Evolutionary conservation across 1,140 invertebrate genomes (phyloP).

Genomic region (Bombyx mandarina): DNA sequence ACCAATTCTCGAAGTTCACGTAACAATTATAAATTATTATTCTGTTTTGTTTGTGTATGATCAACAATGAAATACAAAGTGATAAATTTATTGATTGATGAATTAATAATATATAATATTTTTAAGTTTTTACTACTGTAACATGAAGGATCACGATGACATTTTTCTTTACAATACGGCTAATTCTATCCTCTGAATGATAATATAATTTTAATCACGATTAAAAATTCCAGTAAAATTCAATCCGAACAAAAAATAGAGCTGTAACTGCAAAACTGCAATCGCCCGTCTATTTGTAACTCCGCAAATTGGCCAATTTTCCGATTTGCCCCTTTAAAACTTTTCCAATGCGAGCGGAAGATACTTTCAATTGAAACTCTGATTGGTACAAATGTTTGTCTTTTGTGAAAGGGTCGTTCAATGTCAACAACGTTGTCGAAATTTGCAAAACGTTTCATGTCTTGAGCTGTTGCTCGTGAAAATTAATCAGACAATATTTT

Average conservation of each 20-base stretch:
- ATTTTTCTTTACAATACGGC: too few relatives aligned
- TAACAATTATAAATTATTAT: too few relatives aligned
- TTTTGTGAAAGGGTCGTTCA: background rate
- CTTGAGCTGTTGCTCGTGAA: background rate
- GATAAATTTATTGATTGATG: too few relatives aligned
- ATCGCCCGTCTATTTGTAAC: constrained; percentile 2
- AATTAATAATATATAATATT: too few relatives aligned
- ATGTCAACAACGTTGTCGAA: background rate
- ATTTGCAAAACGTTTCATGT: background rate
- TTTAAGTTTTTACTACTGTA: too few relatives aligned
- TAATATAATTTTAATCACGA: background rate
- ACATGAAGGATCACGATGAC: too few relatives aligned
- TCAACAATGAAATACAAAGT: too few relatives aligned
- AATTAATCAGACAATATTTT: background rate
- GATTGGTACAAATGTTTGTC: constrained; percentile 5
- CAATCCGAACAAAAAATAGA: background rate
- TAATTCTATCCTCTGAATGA: too few relatives aligned
- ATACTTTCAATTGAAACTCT: constrained; percentile 2
- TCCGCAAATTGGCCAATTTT: constrained; percentile 7
- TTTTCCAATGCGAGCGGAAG: constrained; percentile 2
- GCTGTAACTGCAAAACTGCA: too few relatives aligned
- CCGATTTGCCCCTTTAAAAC: constrained; percentile 1
- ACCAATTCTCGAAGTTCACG: too few relatives aligned
- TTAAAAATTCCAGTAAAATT: constrained; percentile 4
- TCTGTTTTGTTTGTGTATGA: too few relatives aligned